Base-by-base conservation (phyloP, 2,113 vertebrate genomes). In the Columba livia region DNA sequence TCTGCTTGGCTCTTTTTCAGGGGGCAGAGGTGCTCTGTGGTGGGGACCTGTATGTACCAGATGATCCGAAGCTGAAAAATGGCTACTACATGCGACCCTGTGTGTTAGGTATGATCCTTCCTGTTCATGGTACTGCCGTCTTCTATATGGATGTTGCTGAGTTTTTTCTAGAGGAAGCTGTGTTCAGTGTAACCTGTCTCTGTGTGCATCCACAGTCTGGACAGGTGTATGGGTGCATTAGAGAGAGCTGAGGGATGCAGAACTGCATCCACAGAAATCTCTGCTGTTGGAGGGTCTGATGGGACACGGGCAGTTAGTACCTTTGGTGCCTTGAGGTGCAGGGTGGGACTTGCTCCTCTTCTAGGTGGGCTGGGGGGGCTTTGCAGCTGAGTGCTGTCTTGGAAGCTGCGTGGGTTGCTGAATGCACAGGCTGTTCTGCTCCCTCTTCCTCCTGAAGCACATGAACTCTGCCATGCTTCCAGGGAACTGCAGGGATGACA, bases 11-110 rank as follows among this genome's bases (percentile, higher is more conserved):
- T 88, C 8, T 79, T 92, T 53, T 86, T 23, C 95, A 99, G 99
- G 99, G 99, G 31, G 99, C 98, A 57, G 96, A 88, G 42, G 98
- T 99, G 87, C 97, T 99, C 28, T 99, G 98, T 96, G 99, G 99
- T 48, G 99, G 99, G 85, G 98, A 99, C 13, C 88, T 91, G 2
- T 98, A 98, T 0, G 96, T 98, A 13, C 99, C 99, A 7, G 97
- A 97, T 80, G 98, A 99, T 56, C 98, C 98, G 4, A 99, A 98
- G 93, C 95, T 99, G 91, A 99, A 98, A 94, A 98, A 96, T 0
- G 99, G 99, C 1, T 99, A 98, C 95, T 99, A 98, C 96, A 98
- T 99, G 98, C 98, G 87, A 3, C 99, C 99, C 17, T 99, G 99
- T 60, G 97, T 99, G 21, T 85, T 99, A 57, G 98, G 99, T 99